These are phyloP conservation scores for Microchirus variegatus DNA, from an alignment of 2,797 vertebrate genomes.

Conservation along the genomic window DNA sequence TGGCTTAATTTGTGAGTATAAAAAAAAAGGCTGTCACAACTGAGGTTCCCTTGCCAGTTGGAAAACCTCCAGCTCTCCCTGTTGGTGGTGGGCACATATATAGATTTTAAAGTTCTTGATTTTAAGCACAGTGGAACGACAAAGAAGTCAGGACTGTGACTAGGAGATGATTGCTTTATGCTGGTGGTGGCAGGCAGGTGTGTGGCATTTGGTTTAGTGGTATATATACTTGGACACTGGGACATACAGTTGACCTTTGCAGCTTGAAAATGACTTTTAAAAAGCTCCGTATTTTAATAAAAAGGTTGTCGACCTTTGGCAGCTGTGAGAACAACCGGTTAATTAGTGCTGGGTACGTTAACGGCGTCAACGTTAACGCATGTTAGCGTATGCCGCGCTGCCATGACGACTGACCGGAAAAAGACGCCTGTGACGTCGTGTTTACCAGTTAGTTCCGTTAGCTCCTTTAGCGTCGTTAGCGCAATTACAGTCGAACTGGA, in stretches of 20 bases:
- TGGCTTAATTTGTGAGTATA: constrained; percentile 31
- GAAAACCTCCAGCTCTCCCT: constrained; percentile 36
- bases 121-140: constrained; percentile 12
- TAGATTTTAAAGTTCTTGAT: constrained; percentile 22
- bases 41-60: constrained; percentile 50
- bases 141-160: constrained; percentile 14
- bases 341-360: too few species aligned
- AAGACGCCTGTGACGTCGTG: too few species aligned
- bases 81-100: constrained; percentile 31
- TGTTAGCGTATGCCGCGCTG: too few species aligned
- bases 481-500: too few species aligned
- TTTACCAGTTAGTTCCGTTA: too few species aligned
- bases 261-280: constrained; percentile 24
- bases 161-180: constrained; percentile 1
- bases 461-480: too few species aligned
- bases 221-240: background rate
- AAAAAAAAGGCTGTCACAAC: constrained; percentile 25
- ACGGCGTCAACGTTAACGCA: too few species aligned
- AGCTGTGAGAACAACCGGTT: too few species aligned
- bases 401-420: too few species aligned
- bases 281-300: constrained; percentile 34
- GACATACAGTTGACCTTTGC: constrained; percentile 17
- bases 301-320: background rate
- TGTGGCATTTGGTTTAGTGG: background rate
- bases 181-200: background rate